Conservation (phyloP, 2,113 vertebrate species). For the Thalassarche chlororhynchos region DNA sequence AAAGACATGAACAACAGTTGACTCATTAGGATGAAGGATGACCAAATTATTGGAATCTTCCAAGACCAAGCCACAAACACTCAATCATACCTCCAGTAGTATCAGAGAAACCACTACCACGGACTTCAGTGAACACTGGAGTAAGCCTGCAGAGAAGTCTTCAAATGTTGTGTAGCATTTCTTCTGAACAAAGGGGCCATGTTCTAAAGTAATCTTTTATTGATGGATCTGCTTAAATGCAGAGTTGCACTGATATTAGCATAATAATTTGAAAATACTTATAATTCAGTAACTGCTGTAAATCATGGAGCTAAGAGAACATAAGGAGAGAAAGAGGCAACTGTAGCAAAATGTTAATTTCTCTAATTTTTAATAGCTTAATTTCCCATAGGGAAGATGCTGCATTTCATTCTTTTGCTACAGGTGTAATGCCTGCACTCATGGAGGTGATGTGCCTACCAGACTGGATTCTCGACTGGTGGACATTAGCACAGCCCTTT, state of each 20-base stretch:
- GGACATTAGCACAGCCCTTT: not conserved
- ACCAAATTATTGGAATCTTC: not conserved
- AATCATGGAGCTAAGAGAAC: not conserved
- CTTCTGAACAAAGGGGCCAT: not conserved
- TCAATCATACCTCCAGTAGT: not conserved
- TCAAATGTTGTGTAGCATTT: not conserved
- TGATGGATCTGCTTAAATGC: not conserved
- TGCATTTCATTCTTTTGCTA: not conserved
- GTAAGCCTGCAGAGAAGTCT: not conserved
- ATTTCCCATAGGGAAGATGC: not conserved
- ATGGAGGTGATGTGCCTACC: not conserved
- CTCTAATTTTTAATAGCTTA: not conserved
- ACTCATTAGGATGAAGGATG: not conserved
- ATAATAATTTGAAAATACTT: not conserved
- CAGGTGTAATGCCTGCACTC: not conserved
- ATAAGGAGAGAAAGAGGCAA: not conserved
- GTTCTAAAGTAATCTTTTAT: not conserved
- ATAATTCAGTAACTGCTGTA: not conserved
- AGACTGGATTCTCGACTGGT: not conserved
- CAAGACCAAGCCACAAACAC: not conserved
- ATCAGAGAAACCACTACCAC: not conserved
- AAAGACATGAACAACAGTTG: not conserved
- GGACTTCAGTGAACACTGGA: not conserved
- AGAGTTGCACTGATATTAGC: not conserved
- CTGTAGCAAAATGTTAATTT: not conserved